These are phyloP conservation scores for Dynastes tityus DNA, from an alignment of 2,888 invertebrate species.

Conservation along the genomic window DNA sequence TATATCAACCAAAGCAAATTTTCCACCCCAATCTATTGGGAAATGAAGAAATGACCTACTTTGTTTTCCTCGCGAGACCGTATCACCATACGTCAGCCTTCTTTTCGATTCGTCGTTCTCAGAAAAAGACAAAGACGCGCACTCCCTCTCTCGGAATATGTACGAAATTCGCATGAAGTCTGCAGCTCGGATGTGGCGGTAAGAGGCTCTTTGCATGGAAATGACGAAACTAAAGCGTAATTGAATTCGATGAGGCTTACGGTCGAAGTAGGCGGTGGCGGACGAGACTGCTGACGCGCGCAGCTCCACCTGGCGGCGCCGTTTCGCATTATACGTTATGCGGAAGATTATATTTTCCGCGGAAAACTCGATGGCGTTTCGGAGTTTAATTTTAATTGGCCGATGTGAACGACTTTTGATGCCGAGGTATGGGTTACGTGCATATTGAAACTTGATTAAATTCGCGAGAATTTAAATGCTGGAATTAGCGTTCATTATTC, in stretches of 20 bases:
- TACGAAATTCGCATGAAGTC: no score
- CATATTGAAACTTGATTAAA: conserved; percentile 39
- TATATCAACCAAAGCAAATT: not conserved
- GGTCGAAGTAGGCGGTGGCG: conserved; percentile 8
- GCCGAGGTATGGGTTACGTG: not conserved
- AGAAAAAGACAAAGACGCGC: not conserved
- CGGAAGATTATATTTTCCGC: conserved; percentile 14
- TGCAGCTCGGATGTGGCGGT: not conserved
- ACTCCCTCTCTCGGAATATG: no score
- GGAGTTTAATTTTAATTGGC: conserved; percentile 26
- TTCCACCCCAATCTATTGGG: not conserved
- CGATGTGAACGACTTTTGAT: conserved; percentile 1
- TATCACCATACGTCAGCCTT: conserved; percentile 9
- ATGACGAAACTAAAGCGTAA: conserved; percentile 16
- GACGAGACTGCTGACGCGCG: not conserved
- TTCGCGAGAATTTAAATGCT: conserved; percentile 14
- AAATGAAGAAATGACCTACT: conserved; percentile 33
- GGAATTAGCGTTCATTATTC: not conserved
- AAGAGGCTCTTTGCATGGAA: conserved; percentile 22
- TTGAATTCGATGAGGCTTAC: conserved; percentile 26
- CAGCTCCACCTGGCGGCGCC: not conserved
- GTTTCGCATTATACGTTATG: not conserved
- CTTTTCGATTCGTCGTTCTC: not conserved
- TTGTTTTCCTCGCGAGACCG: conserved; percentile 12
- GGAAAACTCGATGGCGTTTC: not conserved